Base-by-base conservation (phyloP, 2,888 invertebrate genomes). In the Drosophila leonis region DNA sequence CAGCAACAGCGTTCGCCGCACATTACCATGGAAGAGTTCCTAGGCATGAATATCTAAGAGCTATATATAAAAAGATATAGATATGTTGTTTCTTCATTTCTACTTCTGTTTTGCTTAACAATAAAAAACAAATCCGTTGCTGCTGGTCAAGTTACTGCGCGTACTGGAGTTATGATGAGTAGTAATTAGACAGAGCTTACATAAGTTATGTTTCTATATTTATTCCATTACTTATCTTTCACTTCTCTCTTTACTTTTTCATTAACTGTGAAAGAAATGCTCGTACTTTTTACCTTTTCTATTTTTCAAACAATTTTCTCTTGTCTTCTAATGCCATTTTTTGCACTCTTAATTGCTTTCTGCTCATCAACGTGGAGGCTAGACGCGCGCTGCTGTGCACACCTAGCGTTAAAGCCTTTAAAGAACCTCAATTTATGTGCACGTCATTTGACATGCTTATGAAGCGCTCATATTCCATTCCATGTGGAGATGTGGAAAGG, bases 1-100 rank as follows among this genome's bases (percentile, higher is more conserved):
- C 97, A 97, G 94, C 93, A 95, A 52, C 94, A 96, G 90, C 96
- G 96, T 10, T 96, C 97, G 74, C 98, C 98, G 5, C 98, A 98
- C 93, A 96, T 96, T 42, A 94, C 97, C 61, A 94, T 97, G 69
- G 98, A 98, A 92, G 95, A 95, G 90, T 94, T 63, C 6, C 18
- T 85, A 33, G 88, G 88, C 42, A 18, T 31, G 4, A 0, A 3
- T 0, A 7, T 46, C 9, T 48, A n/a, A 29, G 27, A 46, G 20
- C 20, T 18, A 1, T 15, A n/a, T 3, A 15, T 8, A 20, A 3
- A 15, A 3, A 4, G 5, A 27, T 1, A 46, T 9, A 13, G 6
- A 20, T n/a, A 7, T 0, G 0, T n/a, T n/a, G n/a, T n/a, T 44
- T 24, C 24, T 24, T 7, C 2, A 24, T 44, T 44, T 13, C 20